A percentile compares a stretch with the other conserved stretches of the same genome.
phyloP scores from a whole-genome alignment of 1,140 invertebrate genomes.

The Diorhabda elongata region DNA sequence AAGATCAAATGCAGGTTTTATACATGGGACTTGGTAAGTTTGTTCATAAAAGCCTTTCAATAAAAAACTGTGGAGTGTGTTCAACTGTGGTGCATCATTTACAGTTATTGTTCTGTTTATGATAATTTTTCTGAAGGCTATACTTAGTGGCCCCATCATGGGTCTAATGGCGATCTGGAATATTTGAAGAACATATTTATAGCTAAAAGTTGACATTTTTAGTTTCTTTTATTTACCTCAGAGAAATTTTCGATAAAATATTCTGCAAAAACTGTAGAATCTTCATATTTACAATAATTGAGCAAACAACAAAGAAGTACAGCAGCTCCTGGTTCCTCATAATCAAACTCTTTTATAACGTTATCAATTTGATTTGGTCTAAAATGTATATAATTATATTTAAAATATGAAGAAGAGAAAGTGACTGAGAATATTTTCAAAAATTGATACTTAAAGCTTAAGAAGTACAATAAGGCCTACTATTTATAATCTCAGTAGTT shows the following conservation, averaged over 20 bases:
- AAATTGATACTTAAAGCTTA: too few species aligned
- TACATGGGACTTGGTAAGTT: constrained; percentile 5
- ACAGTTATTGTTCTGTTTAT: constrained; percentile 4
- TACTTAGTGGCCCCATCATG: constrained; percentile 7
- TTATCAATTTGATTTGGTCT: constrained; percentile 19
- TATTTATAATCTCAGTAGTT: too few species aligned
- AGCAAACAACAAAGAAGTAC: constrained; percentile 24
- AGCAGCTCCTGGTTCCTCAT: constrained; percentile 21
- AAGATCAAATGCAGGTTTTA: constrained; percentile 10
- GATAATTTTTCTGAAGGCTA: constrained; percentile 7
- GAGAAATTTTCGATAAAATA: constrained; percentile 24
- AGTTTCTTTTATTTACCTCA: constrained; percentile 12
- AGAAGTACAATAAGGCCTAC: too few species aligned
- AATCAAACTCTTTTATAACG: constrained; percentile 22
- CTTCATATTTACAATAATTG: constrained; percentile 25
- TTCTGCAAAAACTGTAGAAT: constrained; percentile 19
- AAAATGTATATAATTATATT: background rate
- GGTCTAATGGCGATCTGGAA: constrained; percentile 3
- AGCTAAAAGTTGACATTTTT: background rate
- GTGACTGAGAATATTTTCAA: too few species aligned
- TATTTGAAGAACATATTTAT: background rate
- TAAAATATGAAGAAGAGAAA: background rate
- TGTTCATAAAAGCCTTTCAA: constrained; percentile 9
- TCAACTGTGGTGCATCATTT: background rate
- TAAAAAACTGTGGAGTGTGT: constrained; percentile 7